Evolutionary conservation across 2,797 vertebrate species (phyloP).

Genomic region (Lateolabrax maculatus): DNA sequence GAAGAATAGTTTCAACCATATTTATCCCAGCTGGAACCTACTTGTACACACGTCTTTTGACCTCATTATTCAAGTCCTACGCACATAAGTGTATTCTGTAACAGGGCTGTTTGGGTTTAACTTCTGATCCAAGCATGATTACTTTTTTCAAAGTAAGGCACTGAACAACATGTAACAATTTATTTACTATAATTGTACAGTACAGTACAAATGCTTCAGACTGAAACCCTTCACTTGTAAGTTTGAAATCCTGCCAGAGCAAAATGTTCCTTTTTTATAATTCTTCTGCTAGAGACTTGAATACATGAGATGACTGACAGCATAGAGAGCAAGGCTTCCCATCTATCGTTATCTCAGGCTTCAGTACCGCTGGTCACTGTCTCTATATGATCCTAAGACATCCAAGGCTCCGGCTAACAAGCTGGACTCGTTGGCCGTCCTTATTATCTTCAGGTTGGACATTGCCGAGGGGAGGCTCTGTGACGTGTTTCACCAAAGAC

Average conservation of each 20-base stretch:
- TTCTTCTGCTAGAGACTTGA: slow-evolving; percentile 1
- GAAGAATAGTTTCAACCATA: too few species aligned
- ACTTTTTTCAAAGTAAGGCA: too few species aligned
- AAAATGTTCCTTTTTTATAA: not conserved
- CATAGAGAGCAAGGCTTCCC: slow-evolving; percentile 23
- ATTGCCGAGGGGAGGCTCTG: slow-evolving; percentile 23
- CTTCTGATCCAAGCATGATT: too few species aligned
- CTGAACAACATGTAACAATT: too few species aligned
- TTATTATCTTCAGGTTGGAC: slow-evolving; percentile 55
- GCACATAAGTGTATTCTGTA: not conserved
- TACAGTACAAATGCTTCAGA: not conserved
- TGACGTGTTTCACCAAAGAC: slow-evolving; percentile 42
- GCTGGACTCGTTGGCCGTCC: slow-evolving; percentile 42
- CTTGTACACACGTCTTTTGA: too few species aligned
- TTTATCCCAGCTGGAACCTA: too few species aligned
- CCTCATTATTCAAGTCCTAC: not conserved
- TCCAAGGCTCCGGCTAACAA: slow-evolving; percentile 58
- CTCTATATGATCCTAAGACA: slow-evolving; percentile 43
- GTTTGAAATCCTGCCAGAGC: not conserved
- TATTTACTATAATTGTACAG: too few species aligned
- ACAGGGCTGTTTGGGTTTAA: too few species aligned
- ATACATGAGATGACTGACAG: slow-evolving; percentile 13
- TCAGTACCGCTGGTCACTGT: slow-evolving; percentile 19
- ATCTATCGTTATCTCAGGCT: slow-evolving; percentile 29
- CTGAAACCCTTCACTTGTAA: slow-evolving; percentile 1